These are phyloP conservation scores for Carassius auratus DNA, from an alignment of 2,113 vertebrate genomes.

Conservation along the genomic window DNA sequence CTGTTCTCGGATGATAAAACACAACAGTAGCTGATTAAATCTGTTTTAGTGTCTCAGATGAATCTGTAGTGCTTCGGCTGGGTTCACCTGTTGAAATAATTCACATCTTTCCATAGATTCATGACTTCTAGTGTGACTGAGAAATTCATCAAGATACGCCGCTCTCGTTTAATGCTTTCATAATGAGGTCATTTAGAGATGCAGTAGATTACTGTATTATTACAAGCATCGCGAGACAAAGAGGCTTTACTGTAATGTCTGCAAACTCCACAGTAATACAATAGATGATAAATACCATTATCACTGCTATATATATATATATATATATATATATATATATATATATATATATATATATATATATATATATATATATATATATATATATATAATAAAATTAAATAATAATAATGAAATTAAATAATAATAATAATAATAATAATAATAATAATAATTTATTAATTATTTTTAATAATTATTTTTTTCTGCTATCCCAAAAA, in stretches of 20 bases:
- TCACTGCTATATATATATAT: neutral
- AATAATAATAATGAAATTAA: too few relatives aligned
- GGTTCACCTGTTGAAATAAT: constrained; percentile 31
- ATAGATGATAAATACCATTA: too few relatives aligned
- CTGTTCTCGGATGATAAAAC: constrained; percentile 41
- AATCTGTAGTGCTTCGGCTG: constrained; percentile 21
- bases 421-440: too few relatives aligned
- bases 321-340: too few relatives aligned
- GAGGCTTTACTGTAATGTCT: neutral
- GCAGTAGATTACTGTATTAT: neutral
- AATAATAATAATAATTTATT: too few relatives aligned
- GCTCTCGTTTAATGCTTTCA: neutral
- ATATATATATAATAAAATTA: too few relatives aligned
- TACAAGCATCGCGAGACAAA: neutral
- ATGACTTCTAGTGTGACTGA: neutral
- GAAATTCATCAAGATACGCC: constrained; percentile 24
- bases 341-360: too few relatives aligned
- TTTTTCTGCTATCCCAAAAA: too few relatives aligned
- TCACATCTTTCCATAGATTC: neutral
- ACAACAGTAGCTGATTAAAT: constrained; percentile 9
- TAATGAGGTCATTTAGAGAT: constrained; percentile 17
- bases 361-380: too few relatives aligned
- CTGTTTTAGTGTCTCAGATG: neutral
- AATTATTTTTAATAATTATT: too few relatives aligned
- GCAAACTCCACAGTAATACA: neutral